These are phyloP conservation scores for Eupithecia insigniata DNA, from an alignment of 2,888 invertebrate species.

Conservation along the genomic window DNA sequence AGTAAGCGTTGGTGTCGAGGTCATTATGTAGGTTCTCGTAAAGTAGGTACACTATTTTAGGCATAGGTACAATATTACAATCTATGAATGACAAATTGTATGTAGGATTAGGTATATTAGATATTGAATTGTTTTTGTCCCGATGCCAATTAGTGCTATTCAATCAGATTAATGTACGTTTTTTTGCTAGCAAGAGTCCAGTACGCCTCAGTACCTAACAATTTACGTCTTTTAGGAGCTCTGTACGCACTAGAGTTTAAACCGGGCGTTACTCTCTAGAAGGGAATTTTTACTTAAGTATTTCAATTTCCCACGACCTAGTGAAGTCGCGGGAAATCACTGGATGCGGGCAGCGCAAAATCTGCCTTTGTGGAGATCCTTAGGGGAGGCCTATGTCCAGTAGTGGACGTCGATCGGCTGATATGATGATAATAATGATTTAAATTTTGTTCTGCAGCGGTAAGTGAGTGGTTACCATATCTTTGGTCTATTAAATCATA, in stretches of 20 bases:
- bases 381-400: too few species aligned
- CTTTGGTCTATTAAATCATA: neutral
- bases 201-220: too few species aligned
- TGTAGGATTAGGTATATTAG: constrained; percentile 32
- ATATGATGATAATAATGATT: too few species aligned
- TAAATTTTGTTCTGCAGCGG: too few species aligned
- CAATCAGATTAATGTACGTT: constrained; percentile 22
- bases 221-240: neutral
- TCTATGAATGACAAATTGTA: constrained; percentile 73
- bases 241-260: neutral
- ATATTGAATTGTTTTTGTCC: constrained; percentile 37
- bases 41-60: constrained; percentile 51
- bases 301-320: too few species aligned
- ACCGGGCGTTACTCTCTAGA: neutral
- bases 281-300: too few species aligned
- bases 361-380: too few species aligned
- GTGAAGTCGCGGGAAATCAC: too few species aligned
- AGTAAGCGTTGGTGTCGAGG: constrained; percentile 68
- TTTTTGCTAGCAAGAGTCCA: neutral
- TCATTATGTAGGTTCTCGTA: constrained; percentile 38
- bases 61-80: constrained; percentile 56
- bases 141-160: constrained; percentile 32
- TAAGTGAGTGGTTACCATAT: too few species aligned
- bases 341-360: too few species aligned
- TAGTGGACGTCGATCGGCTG: too few species aligned